A percentile compares a stretch with the other conserved stretches of the same genome.
Evolutionary conservation across 2,888 invertebrate genomes (phyloP).

Genomic region (Mythimna ferrago): DNA sequence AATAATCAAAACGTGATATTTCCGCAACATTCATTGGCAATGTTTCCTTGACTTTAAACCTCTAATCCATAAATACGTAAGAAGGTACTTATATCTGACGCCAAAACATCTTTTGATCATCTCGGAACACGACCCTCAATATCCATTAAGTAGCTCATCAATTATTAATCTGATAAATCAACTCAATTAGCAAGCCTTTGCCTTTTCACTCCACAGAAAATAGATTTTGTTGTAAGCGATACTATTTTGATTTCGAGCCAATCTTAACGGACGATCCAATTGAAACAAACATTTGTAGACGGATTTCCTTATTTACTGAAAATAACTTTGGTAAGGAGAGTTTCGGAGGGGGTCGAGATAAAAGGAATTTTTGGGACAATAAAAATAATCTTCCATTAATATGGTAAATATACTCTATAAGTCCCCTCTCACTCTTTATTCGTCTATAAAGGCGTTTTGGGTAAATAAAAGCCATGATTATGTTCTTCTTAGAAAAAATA

Average conservation of each 20-base stretch:
- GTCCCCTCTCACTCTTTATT: conserved; percentile 14
- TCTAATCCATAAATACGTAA: conserved; percentile 26
- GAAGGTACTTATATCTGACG: conserved; percentile 12
- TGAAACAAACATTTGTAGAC: conserved; percentile 51
- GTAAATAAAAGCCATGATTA: conserved; percentile 21
- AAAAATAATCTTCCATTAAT: conserved; percentile 62
- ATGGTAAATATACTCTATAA: conserved; percentile 45
- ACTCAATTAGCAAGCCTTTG: conserved; percentile 47
- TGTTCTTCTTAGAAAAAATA: conserved; percentile 9
- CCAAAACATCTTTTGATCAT: conserved; percentile 50
- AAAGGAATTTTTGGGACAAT: conserved; percentile 36
- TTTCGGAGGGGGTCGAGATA: conserved; percentile 14
- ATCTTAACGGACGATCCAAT: conserved; percentile 33
- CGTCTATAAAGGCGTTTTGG: conserved; percentile 4
- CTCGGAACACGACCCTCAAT: conserved; percentile 34
- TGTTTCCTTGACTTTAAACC: conserved; percentile 10
- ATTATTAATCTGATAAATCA: conserved; percentile 58
- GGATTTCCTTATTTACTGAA: conserved; percentile 41
- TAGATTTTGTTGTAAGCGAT: conserved; percentile 44
- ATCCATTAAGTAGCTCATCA: conserved; percentile 53
- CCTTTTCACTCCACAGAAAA: conserved; percentile 45
- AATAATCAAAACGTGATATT: not conserved
- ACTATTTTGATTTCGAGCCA: conserved; percentile 47
- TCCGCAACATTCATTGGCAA: too few species aligned
- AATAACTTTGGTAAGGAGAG: conserved; percentile 32